Evolutionary conservation across 92 coral and sea anemone genomes (phyloP), one percentile per base, ranked within the genome.

Genomic region (Metridium senile): DNA sequence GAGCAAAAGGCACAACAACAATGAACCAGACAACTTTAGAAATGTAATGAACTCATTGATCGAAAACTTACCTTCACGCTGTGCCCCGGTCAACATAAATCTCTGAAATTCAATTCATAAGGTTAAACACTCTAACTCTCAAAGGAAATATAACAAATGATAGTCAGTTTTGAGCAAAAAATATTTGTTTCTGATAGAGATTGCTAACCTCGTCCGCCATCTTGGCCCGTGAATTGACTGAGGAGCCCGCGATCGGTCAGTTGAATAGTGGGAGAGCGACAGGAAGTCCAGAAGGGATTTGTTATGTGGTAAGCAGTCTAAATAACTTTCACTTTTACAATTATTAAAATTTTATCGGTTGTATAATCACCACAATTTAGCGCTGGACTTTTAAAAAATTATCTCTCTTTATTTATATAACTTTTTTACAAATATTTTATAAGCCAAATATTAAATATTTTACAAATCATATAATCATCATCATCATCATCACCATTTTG

Each of bases 81-180:
- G 98, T 52, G 97, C 86, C 72, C 92, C 98, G 54, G 98, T 94
- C 49, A 94, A 82, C 64, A 94, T 83, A 75, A 92, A 92, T 64
- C 86, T 88, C 98, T 94, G 82, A 23, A 92, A 81, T 61, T 82
- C 63, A 92, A 79, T 49, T n/a, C 28, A 76, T 76, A 71, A 29
- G 27, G 33, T 63, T 56, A 54, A 46, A 28, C 9, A 34, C 35
- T 67, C 26, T 11, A 19, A 26, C 43, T 23, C n/a, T 6, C 21
- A 65, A 46, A 22, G 7, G 1, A 43, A 59, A 52, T n/a, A n/a
- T 17, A 4, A 13, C 49, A 39, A 4, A 39, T 39, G 13, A 39
- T 39, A 4, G 6, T 4, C 49, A 13, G 39, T 53, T 49, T 73
- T 29, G 68, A 57, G 52, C 67, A 62, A 62, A 26, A 31, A 32